Conservation (phyloP, 1,140 invertebrate genomes). For the Sminthurides bifidus region DNA sequence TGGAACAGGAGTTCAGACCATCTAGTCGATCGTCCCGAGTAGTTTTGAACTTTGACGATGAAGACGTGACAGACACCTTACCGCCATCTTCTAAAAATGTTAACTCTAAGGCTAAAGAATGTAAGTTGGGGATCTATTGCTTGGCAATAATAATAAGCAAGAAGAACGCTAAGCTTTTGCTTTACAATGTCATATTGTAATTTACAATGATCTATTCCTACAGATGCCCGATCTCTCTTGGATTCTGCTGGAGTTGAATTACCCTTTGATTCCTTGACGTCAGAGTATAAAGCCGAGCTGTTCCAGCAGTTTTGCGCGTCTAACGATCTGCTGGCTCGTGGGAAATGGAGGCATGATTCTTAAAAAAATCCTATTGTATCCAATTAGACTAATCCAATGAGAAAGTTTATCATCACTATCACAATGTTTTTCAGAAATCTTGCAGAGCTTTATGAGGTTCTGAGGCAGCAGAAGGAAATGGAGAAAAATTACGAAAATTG, state of each 20-base stretch:
- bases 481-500: slow-evolving; percentile 12
- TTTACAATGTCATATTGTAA: not conserved
- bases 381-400: not conserved
- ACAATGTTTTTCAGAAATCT: slow-evolving; percentile 13
- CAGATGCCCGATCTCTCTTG: slow-evolving; percentile 22
- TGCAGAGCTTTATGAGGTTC: slow-evolving; percentile 22
- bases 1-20: no score
- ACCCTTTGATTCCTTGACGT: slow-evolving; percentile 14
- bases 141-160: no score
- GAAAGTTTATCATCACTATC: not conserved
- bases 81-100: no score
- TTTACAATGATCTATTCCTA: not conserved
- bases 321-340: slow-evolving; percentile 13
- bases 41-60: no score
- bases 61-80: no score
- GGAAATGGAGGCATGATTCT: slow-evolving; percentile 12
- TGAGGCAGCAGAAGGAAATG: slow-evolving; percentile 20
- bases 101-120: slow-evolving; percentile 20
- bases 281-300: slow-evolving; percentile 8
- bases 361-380: not conserved
- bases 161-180: no score
- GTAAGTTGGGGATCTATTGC: slow-evolving; percentile 4
- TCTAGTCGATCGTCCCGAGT: no score
- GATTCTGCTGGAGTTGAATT: slow-evolving; percentile 10
- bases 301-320: slow-evolving; percentile 17